phyloP scores from a whole-genome alignment of 2,888 invertebrate genomes.

The Dryadula phaetusa region DNA sequence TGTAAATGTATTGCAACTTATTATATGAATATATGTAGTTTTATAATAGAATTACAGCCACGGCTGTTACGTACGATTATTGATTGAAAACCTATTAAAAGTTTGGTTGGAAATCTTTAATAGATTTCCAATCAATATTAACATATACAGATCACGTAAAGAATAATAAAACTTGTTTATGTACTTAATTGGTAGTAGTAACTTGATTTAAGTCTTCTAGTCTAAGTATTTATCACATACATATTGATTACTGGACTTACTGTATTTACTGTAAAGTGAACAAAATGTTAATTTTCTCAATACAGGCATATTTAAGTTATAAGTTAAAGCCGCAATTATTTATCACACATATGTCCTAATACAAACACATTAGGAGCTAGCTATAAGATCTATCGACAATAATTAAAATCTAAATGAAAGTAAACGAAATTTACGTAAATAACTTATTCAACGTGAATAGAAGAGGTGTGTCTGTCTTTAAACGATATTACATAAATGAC shows the following conservation, averaged over 20 bases:
- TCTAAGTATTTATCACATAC: too few species aligned
- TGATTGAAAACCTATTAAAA: too few species aligned
- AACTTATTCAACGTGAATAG: slow-evolving; percentile 37
- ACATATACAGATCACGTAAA: too few species aligned
- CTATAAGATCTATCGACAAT: background rate
- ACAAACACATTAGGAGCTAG: background rate
- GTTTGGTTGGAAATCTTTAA: too few species aligned
- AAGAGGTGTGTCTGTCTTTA: slow-evolving; percentile 12
- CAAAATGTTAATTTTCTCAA: background rate
- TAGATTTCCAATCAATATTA: too few species aligned
- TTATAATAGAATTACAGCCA: slow-evolving; percentile 13
- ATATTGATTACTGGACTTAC: too few species aligned
- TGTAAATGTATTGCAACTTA: slow-evolving; percentile 70
- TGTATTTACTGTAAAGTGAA: background rate
- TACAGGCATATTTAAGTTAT: background rate
- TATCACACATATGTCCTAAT: background rate
- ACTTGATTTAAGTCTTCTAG: too few species aligned
- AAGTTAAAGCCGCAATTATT: background rate
- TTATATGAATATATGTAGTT: slow-evolving; percentile 57
- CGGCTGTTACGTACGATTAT: background rate
- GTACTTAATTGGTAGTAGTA: too few species aligned
- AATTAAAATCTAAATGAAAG: background rate
- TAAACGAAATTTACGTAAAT: background rate
- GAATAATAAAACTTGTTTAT: too few species aligned
- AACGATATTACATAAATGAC: slow-evolving; percentile 12